Evolutionary conservation across 2,113 vertebrate species (phyloP).

Genomic region (Mus pahari): DNA sequence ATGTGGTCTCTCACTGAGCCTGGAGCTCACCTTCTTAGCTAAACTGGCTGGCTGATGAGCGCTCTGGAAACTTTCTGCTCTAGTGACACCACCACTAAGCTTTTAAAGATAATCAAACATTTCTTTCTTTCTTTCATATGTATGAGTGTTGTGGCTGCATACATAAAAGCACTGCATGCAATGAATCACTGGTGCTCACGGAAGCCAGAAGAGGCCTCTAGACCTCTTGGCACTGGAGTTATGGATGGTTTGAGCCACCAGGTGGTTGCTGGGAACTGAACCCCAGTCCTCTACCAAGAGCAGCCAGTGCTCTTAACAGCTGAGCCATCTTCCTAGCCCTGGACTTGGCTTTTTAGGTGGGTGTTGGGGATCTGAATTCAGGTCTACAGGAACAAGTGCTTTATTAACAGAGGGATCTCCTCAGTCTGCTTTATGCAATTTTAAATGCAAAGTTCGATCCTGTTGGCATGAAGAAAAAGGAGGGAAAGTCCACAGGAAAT

Average conservation of each 20-base stretch:
- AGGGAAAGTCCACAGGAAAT: not conserved
- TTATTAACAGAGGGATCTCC: not conserved
- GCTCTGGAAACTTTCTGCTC: not conserved
- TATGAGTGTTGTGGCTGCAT: not conserved
- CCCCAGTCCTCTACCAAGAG: not conserved
- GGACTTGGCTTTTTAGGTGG: not conserved
- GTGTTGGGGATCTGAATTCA: not conserved
- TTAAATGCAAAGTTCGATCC: conserved; percentile 7
- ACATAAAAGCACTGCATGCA: not conserved
- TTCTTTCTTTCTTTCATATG: not conserved
- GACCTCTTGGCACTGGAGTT: not conserved
- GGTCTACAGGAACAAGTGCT: not conserved
- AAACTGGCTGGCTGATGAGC: not conserved
- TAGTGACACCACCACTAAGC: no score
- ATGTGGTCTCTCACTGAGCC: not conserved
- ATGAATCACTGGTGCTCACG: not conserved
- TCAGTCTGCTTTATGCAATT: not conserved
- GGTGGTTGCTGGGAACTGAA: not conserved
- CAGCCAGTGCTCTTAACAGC: not conserved
- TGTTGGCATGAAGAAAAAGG: not conserved
- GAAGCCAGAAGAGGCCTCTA: not conserved
- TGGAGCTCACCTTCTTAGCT: not conserved
- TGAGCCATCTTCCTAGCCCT: not conserved
- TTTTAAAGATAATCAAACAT: not conserved
- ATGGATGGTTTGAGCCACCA: not conserved